A percentile compares a stretch with the other conserved stretches of the same genome.
Evolutionary conservation across 2,888 invertebrate species (phyloP).

Genomic region (Apotomis betuletana): DNA sequence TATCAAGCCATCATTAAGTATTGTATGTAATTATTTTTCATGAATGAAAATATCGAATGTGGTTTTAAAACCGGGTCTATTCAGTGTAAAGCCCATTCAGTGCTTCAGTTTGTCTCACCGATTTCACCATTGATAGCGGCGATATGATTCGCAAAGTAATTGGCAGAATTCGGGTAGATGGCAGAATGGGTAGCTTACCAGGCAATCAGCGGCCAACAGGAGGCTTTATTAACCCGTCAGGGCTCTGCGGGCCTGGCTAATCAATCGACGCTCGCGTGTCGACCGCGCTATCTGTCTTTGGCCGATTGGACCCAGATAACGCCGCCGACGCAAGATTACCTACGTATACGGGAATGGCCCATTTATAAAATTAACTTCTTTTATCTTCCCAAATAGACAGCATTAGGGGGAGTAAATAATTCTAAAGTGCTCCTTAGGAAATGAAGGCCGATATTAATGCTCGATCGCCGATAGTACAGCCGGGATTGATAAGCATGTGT

Average conservation of each 20-base stretch:
- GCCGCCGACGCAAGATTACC: conserved; percentile 76
- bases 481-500: conserved; percentile 34
- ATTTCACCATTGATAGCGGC: conserved; percentile 19
- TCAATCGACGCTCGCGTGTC: conserved; percentile 82
- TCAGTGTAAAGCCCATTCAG: neutral
- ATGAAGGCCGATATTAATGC: conserved; percentile 64
- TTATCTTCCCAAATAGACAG: conserved; percentile 75
- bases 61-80: neutral
- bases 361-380: conserved; percentile 82
- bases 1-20: too few relatives aligned
- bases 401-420: conserved; percentile 75
- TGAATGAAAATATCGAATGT: neutral
- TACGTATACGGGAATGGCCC: conserved; percentile 76
- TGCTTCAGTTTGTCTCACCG: neutral
- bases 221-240: conserved; percentile 82
- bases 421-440: conserved; percentile 63
- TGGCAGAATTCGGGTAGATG: conserved; percentile 66
- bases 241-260: conserved; percentile 77
- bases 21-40: too few relatives aligned
- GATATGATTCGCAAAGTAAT: conserved; percentile 69
- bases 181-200: conserved; percentile 73
- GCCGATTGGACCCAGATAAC: conserved; percentile 79
- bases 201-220: conserved; percentile 74
- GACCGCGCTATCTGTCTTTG: conserved; percentile 81
- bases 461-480: conserved; percentile 46